These are phyloP conservation scores for Colletes latitarsis DNA, from an alignment of 1,140 invertebrate genomes.

Conservation along the genomic window DNA sequence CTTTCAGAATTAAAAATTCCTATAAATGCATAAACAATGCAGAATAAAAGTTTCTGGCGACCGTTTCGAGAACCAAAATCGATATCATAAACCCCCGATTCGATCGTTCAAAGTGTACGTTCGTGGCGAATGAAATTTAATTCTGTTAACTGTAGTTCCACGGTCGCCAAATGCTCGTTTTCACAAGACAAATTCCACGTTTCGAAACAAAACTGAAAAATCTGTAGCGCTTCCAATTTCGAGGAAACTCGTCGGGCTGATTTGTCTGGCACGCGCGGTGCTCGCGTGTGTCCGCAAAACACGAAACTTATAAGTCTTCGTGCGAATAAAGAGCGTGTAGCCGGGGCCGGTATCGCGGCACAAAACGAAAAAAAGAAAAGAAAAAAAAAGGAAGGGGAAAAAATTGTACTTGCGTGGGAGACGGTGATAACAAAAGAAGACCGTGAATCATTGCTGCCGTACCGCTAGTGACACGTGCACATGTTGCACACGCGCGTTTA, in stretches of 20 bases:
- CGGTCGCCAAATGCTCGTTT: no score
- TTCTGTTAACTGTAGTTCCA: no score
- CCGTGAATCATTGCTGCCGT: slow-evolving; percentile 46
- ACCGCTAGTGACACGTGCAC: slow-evolving; percentile 37
- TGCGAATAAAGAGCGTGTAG: neutral
- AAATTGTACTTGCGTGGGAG: slow-evolving; percentile 5
- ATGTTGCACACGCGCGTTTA: slow-evolving; percentile 21
- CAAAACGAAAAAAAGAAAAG: neutral
- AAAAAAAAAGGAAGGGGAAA: neutral
- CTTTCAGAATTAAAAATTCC: no score
- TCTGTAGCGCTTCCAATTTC: neutral
- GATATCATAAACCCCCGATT: no score
- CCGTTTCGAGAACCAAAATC: no score
- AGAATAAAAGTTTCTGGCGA: no score
- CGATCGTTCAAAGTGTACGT: no score
- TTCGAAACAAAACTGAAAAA: no score
- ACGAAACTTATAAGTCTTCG: neutral
- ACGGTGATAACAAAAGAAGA: slow-evolving; percentile 30
- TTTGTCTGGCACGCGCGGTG: neutral
- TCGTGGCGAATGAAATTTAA: no score
- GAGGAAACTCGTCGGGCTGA: neutral
- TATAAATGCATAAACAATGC: no score
- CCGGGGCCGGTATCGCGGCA: neutral
- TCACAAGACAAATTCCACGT: no score
- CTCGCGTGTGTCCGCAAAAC: no score